Evolutionary conservation across 2,797 vertebrate genomes (phyloP), one percentile per base, ranked within the genome.

Genomic region (Cuculus canorus): DNA sequence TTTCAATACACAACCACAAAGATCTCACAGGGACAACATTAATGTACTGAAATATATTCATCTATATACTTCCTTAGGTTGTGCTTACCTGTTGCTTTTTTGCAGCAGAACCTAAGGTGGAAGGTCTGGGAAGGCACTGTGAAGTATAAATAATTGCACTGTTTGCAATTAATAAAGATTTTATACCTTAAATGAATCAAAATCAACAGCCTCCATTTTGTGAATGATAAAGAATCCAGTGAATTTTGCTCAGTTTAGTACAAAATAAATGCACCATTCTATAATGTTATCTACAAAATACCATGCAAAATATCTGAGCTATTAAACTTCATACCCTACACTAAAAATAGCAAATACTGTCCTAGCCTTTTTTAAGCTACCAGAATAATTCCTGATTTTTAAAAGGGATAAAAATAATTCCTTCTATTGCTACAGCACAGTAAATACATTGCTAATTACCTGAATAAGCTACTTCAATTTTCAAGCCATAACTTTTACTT

Each of bases 71-170:
- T 99, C 98, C 98, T 99, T 99, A 99, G 98, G 99, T 99, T 99
- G 99, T 98, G 99, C 99, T 99, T 99, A 99, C 99, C 99, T 99
- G 99, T 98, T 98, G 99, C 97, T 98, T 98, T 96, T 99, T 98
- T 99, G 99, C 99, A 99, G 99, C 99, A 99, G 99, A 99, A 99
- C 99, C 99, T 99, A 99, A 99, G 99, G 98, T 99, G 99, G 98
- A 99, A 99, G 99, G 98, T 99, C 99, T 98, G 99, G 99, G 98
- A 98, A 98, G 99, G 99, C 99, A 99, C 99, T 99, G 99, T 99
- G 99, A 99, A 99, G 98, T 98, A 99, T 99, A 99, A 98, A 99
- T 98, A 99, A 98, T 98, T 98, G 98, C 99, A 99, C 98, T 98
- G 98, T 99, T 98, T 99, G 99, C 99, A 98, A 98, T 99, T 99